Base-by-base conservation (phyloP, 2,113 vertebrate species). In the Oryzias woworae region DNA sequence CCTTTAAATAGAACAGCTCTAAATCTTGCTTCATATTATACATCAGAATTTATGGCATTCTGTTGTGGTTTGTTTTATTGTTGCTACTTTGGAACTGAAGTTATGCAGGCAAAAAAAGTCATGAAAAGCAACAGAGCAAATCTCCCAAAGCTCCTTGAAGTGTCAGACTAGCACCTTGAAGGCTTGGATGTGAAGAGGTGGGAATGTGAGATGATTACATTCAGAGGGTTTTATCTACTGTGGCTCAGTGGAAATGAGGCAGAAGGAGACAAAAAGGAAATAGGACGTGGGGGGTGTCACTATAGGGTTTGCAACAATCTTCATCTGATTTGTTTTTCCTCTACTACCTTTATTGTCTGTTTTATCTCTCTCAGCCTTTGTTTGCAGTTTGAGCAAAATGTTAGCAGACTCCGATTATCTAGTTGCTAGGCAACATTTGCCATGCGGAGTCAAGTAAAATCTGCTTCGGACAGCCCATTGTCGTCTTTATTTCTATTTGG, bases 261-360 rank as follows among this genome's bases (percentile, higher is more conserved):
- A 70, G 55, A 45, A 4, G 15, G 14, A 58, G 61, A 41, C 41
- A 69, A 47, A 49, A 36, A 54, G 23, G 46, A 59, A 62, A 57
- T 24, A 64, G 46, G 70, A 71, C 77, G 75, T 47, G 52, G 58
- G 36, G 61, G 24, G 46, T 53, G 71, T 72, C 60, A 57, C 66
- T 23, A 36, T 36, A 24, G 52, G 75, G 71, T 86, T 73, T 79
- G 66, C 48, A 81, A 77, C 83, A 82, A 77, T 87, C 84, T 85
- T 75, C 76, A 73, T 85, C 80, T 83, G 77, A 89, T 94, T 95
- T 94, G 92, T 94, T 93, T 94, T 93, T 89, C 74, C 72, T 78
- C 69, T 51, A 56, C 70, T 60, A 53, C 62, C 62, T 13, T 66
- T 53, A 15, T 51, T 56, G 47, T 59, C 53, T 67, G 61, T 22